These are phyloP conservation scores for Acleris literana DNA, from an alignment of 2,888 invertebrate species.

Conservation along the genomic window DNA sequence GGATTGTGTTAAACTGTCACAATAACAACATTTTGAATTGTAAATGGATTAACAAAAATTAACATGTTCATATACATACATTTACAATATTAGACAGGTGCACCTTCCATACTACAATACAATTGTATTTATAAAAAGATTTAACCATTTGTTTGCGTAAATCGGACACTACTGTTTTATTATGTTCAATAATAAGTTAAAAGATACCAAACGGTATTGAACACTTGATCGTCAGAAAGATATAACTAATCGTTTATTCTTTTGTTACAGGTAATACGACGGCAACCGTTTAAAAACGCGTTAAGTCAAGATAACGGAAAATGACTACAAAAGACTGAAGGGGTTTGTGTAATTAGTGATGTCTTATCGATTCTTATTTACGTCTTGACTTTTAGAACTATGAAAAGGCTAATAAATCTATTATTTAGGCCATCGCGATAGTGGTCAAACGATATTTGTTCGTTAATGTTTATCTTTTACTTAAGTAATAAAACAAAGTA, in stretches of 20 bases:
- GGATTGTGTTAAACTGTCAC: too few relatives aligned
- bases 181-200: background rate
- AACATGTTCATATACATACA: too few relatives aligned
- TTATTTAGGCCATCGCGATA: constrained; percentile 15
- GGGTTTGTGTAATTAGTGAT: constrained; percentile 9
- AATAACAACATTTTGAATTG: too few relatives aligned
- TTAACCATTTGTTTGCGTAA: too few relatives aligned
- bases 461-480: background rate
- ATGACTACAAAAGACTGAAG: background rate
- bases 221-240: too few relatives aligned
- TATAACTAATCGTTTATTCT: constrained; percentile 2
- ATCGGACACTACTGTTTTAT: too few relatives aligned
- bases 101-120: too few relatives aligned
- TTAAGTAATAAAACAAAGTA: background rate
- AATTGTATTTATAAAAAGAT: too few relatives aligned
- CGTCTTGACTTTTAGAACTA: constrained; percentile 2
- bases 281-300: background rate
- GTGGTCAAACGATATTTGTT: constrained; percentile 4
- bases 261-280: constrained; percentile 19
- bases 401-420: background rate
- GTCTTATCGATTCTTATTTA: constrained; percentile 12
- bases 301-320: background rate
- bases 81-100: too few relatives aligned
- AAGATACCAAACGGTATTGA: background rate
- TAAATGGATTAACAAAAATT: too few relatives aligned